A percentile compares a stretch with the other conserved stretches of the same genome.
phyloP scores from a whole-genome alignment of 2,113 vertebrate genomes.

The Alethe castanea region DNA sequence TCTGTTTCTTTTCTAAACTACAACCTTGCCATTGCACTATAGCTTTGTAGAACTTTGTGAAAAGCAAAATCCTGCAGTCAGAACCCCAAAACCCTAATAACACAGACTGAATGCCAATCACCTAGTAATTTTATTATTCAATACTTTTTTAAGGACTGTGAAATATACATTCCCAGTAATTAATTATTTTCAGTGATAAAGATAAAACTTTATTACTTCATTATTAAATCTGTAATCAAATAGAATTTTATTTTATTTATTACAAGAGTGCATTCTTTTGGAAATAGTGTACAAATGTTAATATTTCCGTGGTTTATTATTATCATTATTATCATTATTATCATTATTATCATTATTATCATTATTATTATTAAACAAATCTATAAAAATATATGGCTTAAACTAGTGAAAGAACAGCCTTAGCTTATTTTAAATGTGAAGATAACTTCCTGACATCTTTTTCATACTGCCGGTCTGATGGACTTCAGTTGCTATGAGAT shows the following conservation, averaged over 20 bases:
- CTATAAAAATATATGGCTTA: background rate
- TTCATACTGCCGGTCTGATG: background rate
- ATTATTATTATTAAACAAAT: background rate
- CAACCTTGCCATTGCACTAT: background rate
- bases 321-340: background rate
- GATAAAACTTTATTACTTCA: background rate
- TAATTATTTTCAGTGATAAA: background rate
- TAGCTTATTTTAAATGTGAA: background rate
- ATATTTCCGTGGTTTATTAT: background rate
- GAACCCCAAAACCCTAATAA: background rate
- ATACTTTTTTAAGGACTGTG: background rate
- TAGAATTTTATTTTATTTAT: background rate
- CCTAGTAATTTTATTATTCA: background rate
- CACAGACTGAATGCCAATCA: background rate
- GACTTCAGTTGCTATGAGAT: background rate
- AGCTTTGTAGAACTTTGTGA: background rate
- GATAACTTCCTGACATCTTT: background rate
- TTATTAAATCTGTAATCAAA: background rate
- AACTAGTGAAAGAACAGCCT: background rate
- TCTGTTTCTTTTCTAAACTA: background rate
- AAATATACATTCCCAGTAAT: background rate
- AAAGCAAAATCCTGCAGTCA: background rate
- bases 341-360: background rate
- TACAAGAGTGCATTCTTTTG: background rate
- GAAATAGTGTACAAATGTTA: background rate